Percentiles rank a stretch among this genome's conserved stretches.
Evolutionary conservation across 2,888 invertebrate genomes (phyloP).

Genomic region (Drosophila leonis): DNA sequence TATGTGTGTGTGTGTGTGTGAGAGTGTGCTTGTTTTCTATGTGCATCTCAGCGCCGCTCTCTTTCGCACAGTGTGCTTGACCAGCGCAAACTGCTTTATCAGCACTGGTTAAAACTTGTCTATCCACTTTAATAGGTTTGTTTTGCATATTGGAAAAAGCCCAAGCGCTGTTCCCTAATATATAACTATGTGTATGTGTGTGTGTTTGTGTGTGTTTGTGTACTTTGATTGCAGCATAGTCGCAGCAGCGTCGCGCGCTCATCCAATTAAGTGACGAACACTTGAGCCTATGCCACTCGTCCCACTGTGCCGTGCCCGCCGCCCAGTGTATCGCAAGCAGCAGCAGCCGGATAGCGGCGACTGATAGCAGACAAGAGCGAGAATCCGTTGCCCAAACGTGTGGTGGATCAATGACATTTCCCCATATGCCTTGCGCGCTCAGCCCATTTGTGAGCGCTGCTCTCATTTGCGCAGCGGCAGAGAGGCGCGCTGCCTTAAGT

Average conservation of each 20-base stretch:
- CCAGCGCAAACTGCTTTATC: constrained; percentile 67
- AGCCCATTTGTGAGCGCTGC: neutral
- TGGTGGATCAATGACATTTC: constrained; percentile 55
- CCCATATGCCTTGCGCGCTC: constrained; percentile 6
- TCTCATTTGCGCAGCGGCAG: constrained; percentile 13
- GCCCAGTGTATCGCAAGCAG: constrained; percentile 14
- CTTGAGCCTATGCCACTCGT: constrained; percentile 6
- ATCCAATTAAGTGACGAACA: constrained; percentile 65
- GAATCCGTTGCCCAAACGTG: constrained; percentile 39
- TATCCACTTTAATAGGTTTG: constrained; percentile 68
- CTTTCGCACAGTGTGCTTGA: constrained; percentile 40
- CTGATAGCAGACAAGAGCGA: constrained; percentile 62
- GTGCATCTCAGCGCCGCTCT: constrained; percentile 22
- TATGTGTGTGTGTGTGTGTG: neutral
- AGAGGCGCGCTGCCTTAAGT: neutral
- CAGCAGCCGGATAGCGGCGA: constrained; percentile 63
- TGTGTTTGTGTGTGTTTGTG: constrained; percentile 8
- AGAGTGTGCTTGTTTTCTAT: constrained; percentile 39
- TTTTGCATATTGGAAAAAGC: constrained; percentile 63
- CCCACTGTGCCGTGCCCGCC: neutral
- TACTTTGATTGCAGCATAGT: constrained; percentile 64
- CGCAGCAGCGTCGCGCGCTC: constrained; percentile 26
- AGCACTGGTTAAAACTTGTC: constrained; percentile 68
- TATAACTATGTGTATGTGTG: neutral
- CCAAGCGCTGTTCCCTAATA: constrained; percentile 17